These are phyloP conservation scores for Dascyllus trimaculatus DNA, from an alignment of 2,113 vertebrate species.

Conservation along the genomic window DNA sequence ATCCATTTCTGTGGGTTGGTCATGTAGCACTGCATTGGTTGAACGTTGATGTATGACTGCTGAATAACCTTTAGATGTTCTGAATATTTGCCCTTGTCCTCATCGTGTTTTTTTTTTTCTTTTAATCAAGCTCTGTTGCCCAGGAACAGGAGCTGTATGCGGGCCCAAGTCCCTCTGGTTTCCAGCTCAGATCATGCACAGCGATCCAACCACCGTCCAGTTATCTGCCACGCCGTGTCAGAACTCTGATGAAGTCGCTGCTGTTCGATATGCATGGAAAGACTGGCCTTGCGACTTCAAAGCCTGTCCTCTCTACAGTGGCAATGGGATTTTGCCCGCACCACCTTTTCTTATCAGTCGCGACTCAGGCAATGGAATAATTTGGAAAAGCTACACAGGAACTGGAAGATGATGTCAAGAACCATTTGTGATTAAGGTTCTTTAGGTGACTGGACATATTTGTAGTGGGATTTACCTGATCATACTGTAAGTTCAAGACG, in stretches of 20 bases:
- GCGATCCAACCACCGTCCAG: constrained; percentile 58
- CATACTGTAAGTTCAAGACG: too few species aligned
- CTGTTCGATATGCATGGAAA: constrained; percentile 90
- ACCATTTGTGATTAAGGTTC: too few species aligned
- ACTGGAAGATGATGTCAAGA: not conserved
- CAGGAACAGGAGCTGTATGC: not conserved
- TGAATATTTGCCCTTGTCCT: not conserved
- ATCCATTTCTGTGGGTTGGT: not conserved
- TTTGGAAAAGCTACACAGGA: constrained; percentile 4
- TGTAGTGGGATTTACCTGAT: too few species aligned
- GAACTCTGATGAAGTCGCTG: constrained; percentile 29
- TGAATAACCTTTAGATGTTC: too few species aligned
- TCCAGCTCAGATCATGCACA: constrained; percentile 61
- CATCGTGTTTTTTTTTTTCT: not conserved
- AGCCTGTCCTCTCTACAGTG: constrained; percentile 88
- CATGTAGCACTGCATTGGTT: too few species aligned
- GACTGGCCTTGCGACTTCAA: constrained; percentile 92
- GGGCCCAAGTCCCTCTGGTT: constrained; percentile 77
- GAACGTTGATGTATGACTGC: too few species aligned
- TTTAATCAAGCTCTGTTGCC: constrained; percentile 86
- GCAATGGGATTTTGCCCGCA: constrained; percentile 83
- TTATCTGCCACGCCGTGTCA: constrained; percentile 73
- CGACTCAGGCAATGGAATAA: not conserved
- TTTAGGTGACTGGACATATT: too few species aligned
- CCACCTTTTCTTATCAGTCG: constrained; percentile 83